Conservation (phyloP, 2,888 invertebrate genomes). For the Drosophila picticornis region DNA sequence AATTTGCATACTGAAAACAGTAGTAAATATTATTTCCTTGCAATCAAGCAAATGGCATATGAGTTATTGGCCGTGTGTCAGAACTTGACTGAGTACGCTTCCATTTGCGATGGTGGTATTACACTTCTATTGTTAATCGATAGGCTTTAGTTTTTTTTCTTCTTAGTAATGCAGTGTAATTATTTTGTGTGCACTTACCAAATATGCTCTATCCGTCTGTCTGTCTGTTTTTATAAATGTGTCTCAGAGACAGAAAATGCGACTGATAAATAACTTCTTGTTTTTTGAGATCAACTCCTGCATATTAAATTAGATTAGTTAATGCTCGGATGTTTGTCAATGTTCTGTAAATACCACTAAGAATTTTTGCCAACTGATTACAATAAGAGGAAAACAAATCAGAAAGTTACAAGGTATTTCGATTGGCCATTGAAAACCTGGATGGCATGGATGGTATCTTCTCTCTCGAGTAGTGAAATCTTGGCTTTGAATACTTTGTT, state of each 20-base stretch:
- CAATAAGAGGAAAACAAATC: neutral
- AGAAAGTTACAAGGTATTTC: neutral
- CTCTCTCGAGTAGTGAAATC: neutral
- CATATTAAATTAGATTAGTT: neutral
- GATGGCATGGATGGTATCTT: neutral
- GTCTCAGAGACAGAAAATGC: neutral
- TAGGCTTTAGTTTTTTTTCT: conserved; percentile 3
- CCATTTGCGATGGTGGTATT: conserved; percentile 28
- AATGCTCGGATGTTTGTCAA: neutral
- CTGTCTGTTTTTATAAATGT: neutral
- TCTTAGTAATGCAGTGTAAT: conserved; percentile 5
- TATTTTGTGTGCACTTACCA: neutral
- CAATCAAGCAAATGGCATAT: conserved; percentile 27
- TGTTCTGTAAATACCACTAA: neutral
- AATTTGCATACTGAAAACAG: conserved; percentile 24
- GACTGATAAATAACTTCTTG: neutral
- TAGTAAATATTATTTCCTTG: conserved; percentile 43
- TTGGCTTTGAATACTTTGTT: conserved; percentile 16
- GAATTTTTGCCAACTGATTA: neutral
- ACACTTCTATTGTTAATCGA: conserved; percentile 57
- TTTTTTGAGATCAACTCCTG: neutral
- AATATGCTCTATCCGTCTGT: neutral
- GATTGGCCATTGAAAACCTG: neutral
- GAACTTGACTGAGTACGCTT: conserved; percentile 24
- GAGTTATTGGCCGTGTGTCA: conserved; percentile 39